A percentile compares a stretch with the other conserved stretches of the same genome.
These are phyloP conservation scores for Microchirus variegatus DNA, from an alignment of 2,797 vertebrate genomes.

Conservation along the genomic window DNA sequence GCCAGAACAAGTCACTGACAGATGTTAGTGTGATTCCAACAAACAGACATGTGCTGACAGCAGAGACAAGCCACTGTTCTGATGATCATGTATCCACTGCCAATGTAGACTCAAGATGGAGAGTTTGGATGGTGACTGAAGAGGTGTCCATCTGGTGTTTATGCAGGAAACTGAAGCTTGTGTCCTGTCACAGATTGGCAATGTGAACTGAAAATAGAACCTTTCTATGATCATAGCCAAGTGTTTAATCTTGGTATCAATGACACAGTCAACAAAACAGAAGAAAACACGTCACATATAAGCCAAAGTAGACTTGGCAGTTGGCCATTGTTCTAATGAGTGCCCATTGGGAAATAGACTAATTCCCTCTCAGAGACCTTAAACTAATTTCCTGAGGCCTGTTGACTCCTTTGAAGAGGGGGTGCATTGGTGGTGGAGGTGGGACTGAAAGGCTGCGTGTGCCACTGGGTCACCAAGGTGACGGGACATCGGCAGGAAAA, in stretches of 20 bases:
- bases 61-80: constrained; percentile 5
- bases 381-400: constrained; percentile 81
- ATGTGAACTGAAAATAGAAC: neutral
- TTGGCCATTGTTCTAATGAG: constrained; percentile 72
- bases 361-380: constrained; percentile 72
- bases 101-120: neutral
- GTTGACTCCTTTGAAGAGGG: constrained; percentile 67
- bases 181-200: neutral
- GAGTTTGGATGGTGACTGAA: neutral
- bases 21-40: constrained; percentile 24
- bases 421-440: neutral
- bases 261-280: constrained; percentile 32
- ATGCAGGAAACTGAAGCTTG: neutral
- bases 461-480: constrained; percentile 72
- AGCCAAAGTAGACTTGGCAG: constrained; percentile 55
- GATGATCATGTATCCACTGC: neutral
- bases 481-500: constrained; percentile 78
- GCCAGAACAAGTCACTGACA: constrained; percentile 44
- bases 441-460: constrained; percentile 65
- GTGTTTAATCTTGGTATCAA: neutral
- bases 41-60: constrained; percentile 42
- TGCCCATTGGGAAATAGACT: constrained; percentile 77
- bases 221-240: neutral
- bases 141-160: neutral
- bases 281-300: constrained; percentile 44